Conservation (phyloP, 2,113 vertebrate genomes). For the Oncorhynchus tshawytscha region DNA sequence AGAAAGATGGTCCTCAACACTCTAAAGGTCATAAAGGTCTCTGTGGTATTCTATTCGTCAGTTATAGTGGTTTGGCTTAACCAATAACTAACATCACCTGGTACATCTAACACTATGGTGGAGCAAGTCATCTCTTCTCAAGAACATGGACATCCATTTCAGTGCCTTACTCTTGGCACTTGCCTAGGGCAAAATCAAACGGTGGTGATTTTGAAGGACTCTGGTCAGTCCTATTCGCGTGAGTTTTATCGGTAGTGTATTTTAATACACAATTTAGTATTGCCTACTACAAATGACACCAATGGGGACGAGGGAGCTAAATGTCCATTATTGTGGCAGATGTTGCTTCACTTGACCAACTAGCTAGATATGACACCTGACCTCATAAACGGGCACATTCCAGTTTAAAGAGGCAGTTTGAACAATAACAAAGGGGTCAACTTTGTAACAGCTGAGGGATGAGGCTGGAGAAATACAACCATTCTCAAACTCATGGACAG, state of each 20-base stretch:
- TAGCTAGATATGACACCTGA: slow-evolving; percentile 12
- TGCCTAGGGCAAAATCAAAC: slow-evolving; percentile 54
- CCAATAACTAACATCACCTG: background rate
- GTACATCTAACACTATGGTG: slow-evolving; percentile 7
- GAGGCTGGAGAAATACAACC: no score
- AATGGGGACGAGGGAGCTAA: background rate
- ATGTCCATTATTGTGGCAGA: background rate
- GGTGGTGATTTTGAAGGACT: slow-evolving; percentile 47
- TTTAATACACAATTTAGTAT: background rate
- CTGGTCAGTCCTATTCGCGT: background rate
- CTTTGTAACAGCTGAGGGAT: no score
- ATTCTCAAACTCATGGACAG: no score
- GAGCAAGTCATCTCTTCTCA: background rate
- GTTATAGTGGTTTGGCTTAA: slow-evolving; percentile 7
- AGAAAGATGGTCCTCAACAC: slow-evolving; percentile 15
- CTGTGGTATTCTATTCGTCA: slow-evolving; percentile 2
- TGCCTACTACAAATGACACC: background rate
- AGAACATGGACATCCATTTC: slow-evolving; percentile 46
- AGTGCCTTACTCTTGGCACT: slow-evolving; percentile 47
- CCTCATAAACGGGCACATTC: slow-evolving; percentile 13
- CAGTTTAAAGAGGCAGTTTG: background rate
- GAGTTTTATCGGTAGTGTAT: background rate
- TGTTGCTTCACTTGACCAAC: background rate
- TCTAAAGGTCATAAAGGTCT: slow-evolving; percentile 28
- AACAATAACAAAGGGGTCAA: no score